Conservation (phyloP, 2,113 vertebrate species). For the Okapia johnstoni region DNA sequence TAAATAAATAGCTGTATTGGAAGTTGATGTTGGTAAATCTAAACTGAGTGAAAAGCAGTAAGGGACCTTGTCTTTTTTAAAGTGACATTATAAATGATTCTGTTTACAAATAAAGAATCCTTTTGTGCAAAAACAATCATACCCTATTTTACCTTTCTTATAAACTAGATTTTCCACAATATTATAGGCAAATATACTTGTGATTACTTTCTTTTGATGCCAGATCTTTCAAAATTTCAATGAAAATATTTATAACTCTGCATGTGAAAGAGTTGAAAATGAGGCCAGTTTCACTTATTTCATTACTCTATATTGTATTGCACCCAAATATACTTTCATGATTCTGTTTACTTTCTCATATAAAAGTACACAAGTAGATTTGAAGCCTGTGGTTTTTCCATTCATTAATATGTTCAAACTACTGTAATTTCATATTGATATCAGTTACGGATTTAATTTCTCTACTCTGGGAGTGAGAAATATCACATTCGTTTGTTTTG, state of each 20-base stretch:
- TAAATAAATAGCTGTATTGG: background rate
- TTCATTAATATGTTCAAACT: background rate
- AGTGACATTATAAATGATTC: background rate
- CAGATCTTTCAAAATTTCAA: background rate
- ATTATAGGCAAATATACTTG: background rate
- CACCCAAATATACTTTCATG: background rate
- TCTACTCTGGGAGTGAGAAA: background rate
- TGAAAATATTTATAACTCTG: background rate
- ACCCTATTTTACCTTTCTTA: background rate
- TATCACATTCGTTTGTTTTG: background rate
- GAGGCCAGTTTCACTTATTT: background rate
- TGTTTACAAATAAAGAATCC: background rate
- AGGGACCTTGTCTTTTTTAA: background rate
- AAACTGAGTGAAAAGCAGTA: background rate
- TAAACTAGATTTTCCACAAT: background rate
- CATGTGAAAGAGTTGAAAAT: background rate
- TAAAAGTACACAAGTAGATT: background rate
- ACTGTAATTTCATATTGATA: background rate
- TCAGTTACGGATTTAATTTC: background rate
- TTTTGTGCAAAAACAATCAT: conserved; percentile 14
- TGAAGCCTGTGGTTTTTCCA: background rate
- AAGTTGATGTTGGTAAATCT: background rate
- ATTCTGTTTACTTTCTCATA: background rate
- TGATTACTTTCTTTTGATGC: background rate
- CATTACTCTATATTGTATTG: background rate